These are phyloP conservation scores for Leiothrix lutea DNA, from an alignment of 2,113 vertebrate species.

Conservation along the genomic window DNA sequence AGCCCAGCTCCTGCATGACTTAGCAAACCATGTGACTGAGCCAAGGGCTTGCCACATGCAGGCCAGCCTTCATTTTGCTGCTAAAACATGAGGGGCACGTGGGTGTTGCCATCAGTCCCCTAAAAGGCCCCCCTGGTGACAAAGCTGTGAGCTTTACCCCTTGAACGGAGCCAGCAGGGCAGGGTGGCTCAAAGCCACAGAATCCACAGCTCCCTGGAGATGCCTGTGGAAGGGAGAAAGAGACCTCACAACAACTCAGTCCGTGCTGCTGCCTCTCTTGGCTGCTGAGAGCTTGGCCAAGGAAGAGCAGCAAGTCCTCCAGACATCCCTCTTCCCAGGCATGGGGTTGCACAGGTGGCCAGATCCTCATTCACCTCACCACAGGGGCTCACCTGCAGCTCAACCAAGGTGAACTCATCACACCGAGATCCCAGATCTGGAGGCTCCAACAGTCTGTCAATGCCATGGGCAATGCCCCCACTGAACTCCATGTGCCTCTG, in stretches of 20 bases:
- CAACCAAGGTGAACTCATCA: conserved; percentile 70
- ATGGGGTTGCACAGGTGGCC: accelerated
- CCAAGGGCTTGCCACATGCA: not conserved
- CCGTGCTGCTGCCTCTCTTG: not conserved
- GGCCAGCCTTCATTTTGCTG: not conserved
- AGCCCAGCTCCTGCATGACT: not conserved
- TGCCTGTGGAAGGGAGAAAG: conserved; percentile 23
- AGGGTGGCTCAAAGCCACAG: conserved; percentile 61
- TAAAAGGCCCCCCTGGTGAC: not conserved
- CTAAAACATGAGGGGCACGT: not conserved
- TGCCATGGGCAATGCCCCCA: conserved; percentile 87
- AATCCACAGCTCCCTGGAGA: conserved; percentile 61
- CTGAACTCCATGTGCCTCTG: conserved; percentile 83
- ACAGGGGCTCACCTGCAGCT: not conserved
- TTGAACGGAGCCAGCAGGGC: conserved; percentile 54
- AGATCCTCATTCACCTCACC: not conserved
- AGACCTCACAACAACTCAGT: not conserved
- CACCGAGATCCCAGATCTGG: conserved; percentile 88
- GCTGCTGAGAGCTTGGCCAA: not conserved
- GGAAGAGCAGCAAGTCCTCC: not conserved
- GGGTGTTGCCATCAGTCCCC: not conserved
- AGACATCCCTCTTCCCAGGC: not conserved
- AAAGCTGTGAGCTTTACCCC: conserved; percentile 63
- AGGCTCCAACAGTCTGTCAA: conserved; percentile 88
- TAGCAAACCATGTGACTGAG: not conserved